Evolutionary conservation across 2,797 vertebrate species (phyloP), one percentile per base, ranked within the genome.

Genomic region (Myotis pilosus): DNA sequence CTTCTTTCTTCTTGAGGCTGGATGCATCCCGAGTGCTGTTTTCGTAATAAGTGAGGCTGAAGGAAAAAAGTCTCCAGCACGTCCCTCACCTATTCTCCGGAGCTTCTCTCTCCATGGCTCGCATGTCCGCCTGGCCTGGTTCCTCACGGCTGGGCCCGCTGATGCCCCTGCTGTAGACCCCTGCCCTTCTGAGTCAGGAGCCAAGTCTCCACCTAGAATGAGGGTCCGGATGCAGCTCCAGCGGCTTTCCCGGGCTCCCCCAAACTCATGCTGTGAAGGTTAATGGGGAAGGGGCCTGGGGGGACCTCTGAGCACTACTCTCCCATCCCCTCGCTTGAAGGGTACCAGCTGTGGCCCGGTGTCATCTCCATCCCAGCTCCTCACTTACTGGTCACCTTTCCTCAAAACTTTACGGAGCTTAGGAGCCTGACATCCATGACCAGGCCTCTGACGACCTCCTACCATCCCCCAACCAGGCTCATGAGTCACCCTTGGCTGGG

Each of bases 261-360:
- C 30, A 13, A 16, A n/a, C 19, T 62, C 69, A n/a, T 3, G 1
- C 25, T 6, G 1, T 38, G 25, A 62, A 6, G 47, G 33, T 13
- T 25, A 44, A 16, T 1, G 3, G n/a, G 8, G 22, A 53, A 33
- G 60, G 25, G 30, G 13, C 36, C 60, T 69, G 12, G 19, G 60
- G 36, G 49, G 30, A 10, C 28, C 53, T 72, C 76, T 74, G 55
- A 15, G 44, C 13, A 36, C 44, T 22, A 33, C 20, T 33, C 15
- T 28, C 11, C 28, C n/a, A 6, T 3, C 36, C 36, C 30, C 47
- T 30, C 9, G 10, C 44, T 20, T 36, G 33, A 33, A 64, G 12
- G n/a, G 20, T 3, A 19, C 25, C 6, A 3, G 44, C 47, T 55
- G 10, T 17, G 36, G 23, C 36, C 20, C 30, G 0, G 3, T 1